Base-by-base conservation (phyloP, 1,140 invertebrate genomes). In the Lordiphosa stackelbergi region DNA sequence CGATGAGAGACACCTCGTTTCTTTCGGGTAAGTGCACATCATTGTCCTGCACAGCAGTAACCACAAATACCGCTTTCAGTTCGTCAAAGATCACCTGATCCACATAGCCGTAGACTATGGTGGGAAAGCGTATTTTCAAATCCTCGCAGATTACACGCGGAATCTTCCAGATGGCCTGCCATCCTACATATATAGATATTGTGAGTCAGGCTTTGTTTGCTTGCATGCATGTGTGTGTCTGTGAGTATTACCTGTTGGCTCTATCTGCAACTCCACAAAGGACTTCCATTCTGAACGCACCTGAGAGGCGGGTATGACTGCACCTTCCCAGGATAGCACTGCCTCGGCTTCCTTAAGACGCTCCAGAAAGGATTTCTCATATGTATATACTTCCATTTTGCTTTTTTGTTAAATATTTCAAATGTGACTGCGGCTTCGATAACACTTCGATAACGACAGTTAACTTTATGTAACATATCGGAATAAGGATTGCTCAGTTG, bases 101-200 rank as follows among this genome's bases (percentile, higher is more conserved):
- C 1, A 91, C 88, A 52, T 89, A 88, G 1, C 92, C 90, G 16
- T 90, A 85, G 10, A 92, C 90, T 12, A 91, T 88, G 0, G 90
- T 90, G 0, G 91, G 91, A 87, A 90, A 92, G 9, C 89, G 88
- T 10, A 92, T 87, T 43, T 90, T 85, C 0, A 91, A 87, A 19
- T 90, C 87, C 70, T 91, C 90, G 43, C 91, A 92, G 13, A 88
- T 90, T 5, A 88, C 59, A 5, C 90, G 87, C 11, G 91, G 89
- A 59, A 92, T 90, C 83, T 91, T 92, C 91, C 91, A 92, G 13
- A 92, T 64, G 2, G 91, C 91, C 73, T 90, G 90, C 91, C 91
- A 92, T 4, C 91, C 91, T 62, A 40, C 19, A 24, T 42, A 22
- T 16, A 16, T n/a, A n/a, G 5, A 38, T 31, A 19, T 11, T 56